Conservation (phyloP, 2,888 invertebrate species). For the Tridacna crocea region DNA sequence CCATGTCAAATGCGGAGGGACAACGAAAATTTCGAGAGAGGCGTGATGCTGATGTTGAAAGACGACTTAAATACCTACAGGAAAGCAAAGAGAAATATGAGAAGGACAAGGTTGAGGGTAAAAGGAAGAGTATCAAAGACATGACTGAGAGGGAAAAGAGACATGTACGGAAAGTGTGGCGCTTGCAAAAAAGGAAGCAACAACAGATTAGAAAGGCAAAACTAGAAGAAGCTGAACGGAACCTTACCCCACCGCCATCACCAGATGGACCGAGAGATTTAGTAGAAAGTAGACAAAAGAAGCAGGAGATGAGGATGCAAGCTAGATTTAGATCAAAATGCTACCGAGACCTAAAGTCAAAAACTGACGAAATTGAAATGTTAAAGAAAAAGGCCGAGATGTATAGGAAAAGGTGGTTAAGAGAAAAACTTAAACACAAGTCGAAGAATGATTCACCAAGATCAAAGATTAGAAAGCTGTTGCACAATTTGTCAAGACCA, state of each 20-base stretch:
- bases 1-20: conserved; percentile 11
- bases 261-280: not conserved
- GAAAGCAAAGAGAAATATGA: conserved; percentile 15
- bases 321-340: not conserved
- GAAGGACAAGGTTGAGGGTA: conserved; percentile 22
- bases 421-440: not conserved
- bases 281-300: not conserved
- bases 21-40: conserved; percentile 6
- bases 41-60: conserved; percentile 18
- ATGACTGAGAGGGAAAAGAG: conserved; percentile 25
- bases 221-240: not conserved
- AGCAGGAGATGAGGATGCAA: not conserved
- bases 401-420: conserved; percentile 29
- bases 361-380: not conserved
- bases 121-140: conserved; percentile 16
- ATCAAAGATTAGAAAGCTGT: not conserved
- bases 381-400: conserved; percentile 6
- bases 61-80: not conserved
- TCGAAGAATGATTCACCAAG: not conserved
- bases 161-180: not conserved
- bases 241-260: not conserved
- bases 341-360: conserved; percentile 7
- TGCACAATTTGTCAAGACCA: not conserved
- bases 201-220: not conserved
- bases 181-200: not conserved